Conservation (phyloP, 1,140 invertebrate species). For the Aphidius gifuensis region DNA sequence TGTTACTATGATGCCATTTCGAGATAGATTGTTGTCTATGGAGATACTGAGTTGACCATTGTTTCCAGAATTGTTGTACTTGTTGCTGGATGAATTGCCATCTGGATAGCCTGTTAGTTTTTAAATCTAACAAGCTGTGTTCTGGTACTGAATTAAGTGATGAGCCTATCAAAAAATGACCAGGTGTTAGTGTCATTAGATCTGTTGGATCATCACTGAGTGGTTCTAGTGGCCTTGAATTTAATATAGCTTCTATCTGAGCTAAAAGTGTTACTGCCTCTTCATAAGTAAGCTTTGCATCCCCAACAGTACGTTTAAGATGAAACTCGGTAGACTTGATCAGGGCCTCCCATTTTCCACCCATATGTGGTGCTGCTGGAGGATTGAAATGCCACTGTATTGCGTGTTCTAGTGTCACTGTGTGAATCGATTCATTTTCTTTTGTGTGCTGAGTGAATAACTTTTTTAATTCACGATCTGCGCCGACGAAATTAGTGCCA, state of each 20-base stretch:
- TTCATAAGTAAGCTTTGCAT: conserved; percentile 7
- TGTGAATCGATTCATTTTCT: background rate
- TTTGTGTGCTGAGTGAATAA: background rate
- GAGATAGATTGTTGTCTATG: conserved; percentile 3
- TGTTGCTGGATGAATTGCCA: conserved; percentile 1
- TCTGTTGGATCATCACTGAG: conserved; percentile 10
- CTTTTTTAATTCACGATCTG: background rate
- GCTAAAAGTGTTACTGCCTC: conserved; percentile 3
- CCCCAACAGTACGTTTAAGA: background rate
- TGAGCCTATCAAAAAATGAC: conserved; percentile 1
- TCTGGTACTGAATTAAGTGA: background rate
- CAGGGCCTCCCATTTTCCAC: conserved; percentile 13
- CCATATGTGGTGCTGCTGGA: conserved; percentile 15
- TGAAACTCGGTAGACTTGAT: conserved; percentile 13
- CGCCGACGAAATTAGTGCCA: conserved; percentile 25
- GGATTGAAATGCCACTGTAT: conserved; percentile 8
- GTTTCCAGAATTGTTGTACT: conserved; percentile 10
- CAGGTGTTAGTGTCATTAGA: background rate
- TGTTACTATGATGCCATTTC: conserved; percentile 4
- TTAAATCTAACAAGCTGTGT: background rate
- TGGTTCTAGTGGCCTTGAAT: conserved; percentile 8
- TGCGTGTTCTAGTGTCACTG: background rate
- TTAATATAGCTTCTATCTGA: conserved; percentile 9
- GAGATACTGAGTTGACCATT: conserved; percentile 8
- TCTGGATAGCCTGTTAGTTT: background rate